Conservation (phyloP, 1,140 invertebrate species). For the Drosophila melanogaster region Release_6_plus_ISO1_MT NT_033777.3:8875001-8875500, state of each 20-base stretch:
- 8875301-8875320: constrained; percentile 57
- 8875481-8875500: constrained; percentile 22
- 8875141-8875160: constrained; percentile 38
- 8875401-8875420: constrained; percentile 56
- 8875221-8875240: constrained; percentile 58
- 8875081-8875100: constrained; percentile 35
- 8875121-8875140: constrained; percentile 22
- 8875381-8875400: constrained; percentile 70
- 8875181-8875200: constrained; percentile 65
- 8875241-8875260: constrained; percentile 61
- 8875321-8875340: constrained; percentile 62
- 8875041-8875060: constrained; percentile 48
- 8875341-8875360: constrained; percentile 27
- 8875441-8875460: constrained; percentile 7
- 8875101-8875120: constrained; percentile 45
- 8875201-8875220: constrained; percentile 74
- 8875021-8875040: constrained; percentile 21
- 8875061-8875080: constrained; percentile 32
- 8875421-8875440: constrained; percentile 57
- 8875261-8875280: constrained; percentile 39
- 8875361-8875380: constrained; percentile 33
- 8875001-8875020: constrained; percentile 15
- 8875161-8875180: constrained; percentile 54
- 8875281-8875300: constrained; percentile 73
- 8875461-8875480: constrained; percentile 29